Base-by-base conservation (phyloP, 2,113 vertebrate genomes). In the Hippopotamus amphibius region DNA sequence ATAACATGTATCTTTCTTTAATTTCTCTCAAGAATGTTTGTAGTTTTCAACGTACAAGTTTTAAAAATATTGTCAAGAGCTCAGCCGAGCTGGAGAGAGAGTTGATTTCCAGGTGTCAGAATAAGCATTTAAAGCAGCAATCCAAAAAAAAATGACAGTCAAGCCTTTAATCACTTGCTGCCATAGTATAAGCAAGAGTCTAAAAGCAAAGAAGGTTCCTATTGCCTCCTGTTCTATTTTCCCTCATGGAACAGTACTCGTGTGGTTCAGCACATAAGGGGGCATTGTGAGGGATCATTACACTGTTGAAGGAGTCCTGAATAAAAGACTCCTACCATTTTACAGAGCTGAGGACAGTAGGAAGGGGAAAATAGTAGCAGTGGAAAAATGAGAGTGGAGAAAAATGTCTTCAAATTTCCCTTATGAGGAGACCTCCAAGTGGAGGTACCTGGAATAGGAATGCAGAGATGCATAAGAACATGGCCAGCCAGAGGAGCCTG, bases 1-100 rank as follows among this genome's bases (percentile, higher is more conserved):
- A 43, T 80, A 86, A 50, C 14, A 24, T n/a, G 19, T 55, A 26
- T 46, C 61, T 91, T 41, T 66, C 30, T 68, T 46, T 63, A 72
- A 93, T 63, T 90, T 57, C 22, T 88, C 57, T 85, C 66, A 88
- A 81, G 37, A 82, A 66, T 57, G n/a, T 55, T 63, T 96, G 3
- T 53, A 79, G 12, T 93, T 50, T 76, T 68, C 69, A 89, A 6
- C 24, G 12, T 43, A 79, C 5, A 50, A 48, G 11, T 95, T n/a
- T 80, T 71, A 91, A 59, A 71, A 48, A 63, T 33, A 71, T 69
- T 76, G 65, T 37, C 48, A 81, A 46, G 50, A 59, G 6, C 13
- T 83, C 15, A 71, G 19, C 17, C 77, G 66, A 87, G 1, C 13
- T 69, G 24, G 21, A 82, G 41, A 69, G 65, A 65, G 15, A 68